A percentile compares a stretch with the other conserved stretches of the same genome.
phyloP scores from a whole-genome alignment of 2,888 invertebrate species.

The Theristus sp. region DNA sequence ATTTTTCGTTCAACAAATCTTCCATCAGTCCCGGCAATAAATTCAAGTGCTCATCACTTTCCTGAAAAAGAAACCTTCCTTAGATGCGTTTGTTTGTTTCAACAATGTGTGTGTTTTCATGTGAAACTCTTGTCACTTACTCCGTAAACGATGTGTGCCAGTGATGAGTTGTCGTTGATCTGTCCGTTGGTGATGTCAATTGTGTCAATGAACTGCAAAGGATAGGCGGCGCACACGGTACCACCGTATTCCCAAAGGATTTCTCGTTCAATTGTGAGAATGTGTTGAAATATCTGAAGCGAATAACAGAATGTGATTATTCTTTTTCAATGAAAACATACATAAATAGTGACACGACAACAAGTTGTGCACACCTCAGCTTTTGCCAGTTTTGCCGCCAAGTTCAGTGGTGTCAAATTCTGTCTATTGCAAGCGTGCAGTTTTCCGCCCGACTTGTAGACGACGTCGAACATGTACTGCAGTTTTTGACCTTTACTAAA shows the following conservation, averaged over 20 bases:
- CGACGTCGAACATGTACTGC: conserved; percentile 75
- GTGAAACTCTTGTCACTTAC: conserved; percentile 34
- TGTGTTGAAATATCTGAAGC: conserved; percentile 73
- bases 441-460: conserved; percentile 77
- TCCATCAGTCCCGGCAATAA: conserved; percentile 81
- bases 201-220: conserved; percentile 78
- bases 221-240: conserved; percentile 90
- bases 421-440: conserved; percentile 29
- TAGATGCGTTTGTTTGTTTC: too few relatives aligned
- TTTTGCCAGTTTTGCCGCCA: conserved; percentile 76
- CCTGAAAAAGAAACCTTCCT: too few relatives aligned
- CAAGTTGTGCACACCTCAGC: conserved; percentile 43
- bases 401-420: conserved; percentile 56
- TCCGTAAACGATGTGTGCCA: conserved; percentile 88
- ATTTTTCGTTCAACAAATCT: conserved; percentile 81
- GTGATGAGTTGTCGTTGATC: conserved; percentile 81
- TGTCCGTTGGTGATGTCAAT: conserved; percentile 73
- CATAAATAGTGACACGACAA: background rate
- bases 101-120: background rate
- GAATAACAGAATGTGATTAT: background rate
- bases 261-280: conserved; percentile 80
- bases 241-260: conserved; percentile 87
- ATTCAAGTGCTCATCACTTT: conserved; percentile 79
- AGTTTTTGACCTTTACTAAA: conserved; percentile 10
- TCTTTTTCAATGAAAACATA: background rate